Evolutionary conservation across 2,888 invertebrate species (phyloP).

Genomic region (Abrostola triplasia): DNA sequence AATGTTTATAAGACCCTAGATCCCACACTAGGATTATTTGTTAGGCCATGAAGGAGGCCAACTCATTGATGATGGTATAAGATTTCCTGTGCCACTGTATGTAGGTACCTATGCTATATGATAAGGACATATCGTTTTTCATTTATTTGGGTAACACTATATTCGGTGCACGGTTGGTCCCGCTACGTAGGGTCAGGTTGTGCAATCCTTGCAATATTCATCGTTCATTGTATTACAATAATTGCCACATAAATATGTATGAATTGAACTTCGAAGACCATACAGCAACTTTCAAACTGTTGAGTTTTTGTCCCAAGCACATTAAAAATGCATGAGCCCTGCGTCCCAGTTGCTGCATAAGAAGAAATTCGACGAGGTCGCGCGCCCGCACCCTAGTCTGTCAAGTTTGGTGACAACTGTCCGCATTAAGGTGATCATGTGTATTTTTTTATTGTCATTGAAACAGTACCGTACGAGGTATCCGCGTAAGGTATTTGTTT

Average conservation of each 20-base stretch:
- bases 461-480: slow-evolving; percentile 30
- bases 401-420: slow-evolving; percentile 55
- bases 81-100: slow-evolving; percentile 3
- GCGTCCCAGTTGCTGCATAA: slow-evolving; percentile 60
- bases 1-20: too few relatives aligned
- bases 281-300: slow-evolving; percentile 77
- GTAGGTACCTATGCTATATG: slow-evolving; percentile 17
- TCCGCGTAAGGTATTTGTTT: slow-evolving; percentile 20
- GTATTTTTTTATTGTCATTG: slow-evolving; percentile 47
- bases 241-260: slow-evolving; percentile 85
- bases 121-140: slow-evolving; percentile 43
- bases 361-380: slow-evolving; percentile 68
- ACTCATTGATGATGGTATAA: too few relatives aligned
- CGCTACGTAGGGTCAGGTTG: slow-evolving; percentile 63
- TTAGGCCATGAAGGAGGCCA: too few relatives aligned
- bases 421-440: slow-evolving; percentile 52
- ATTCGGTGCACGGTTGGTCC: slow-evolving; percentile 54
- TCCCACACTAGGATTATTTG: too few relatives aligned
- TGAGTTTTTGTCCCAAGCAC: slow-evolving; percentile 77
- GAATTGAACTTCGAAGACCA: slow-evolving; percentile 74
- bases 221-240: slow-evolving; percentile 83
- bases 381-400: slow-evolving; percentile 53
- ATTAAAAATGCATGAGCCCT: slow-evolving; percentile 81
- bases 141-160: slow-evolving; percentile 56
- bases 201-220: slow-evolving; percentile 78